These are phyloP conservation scores for Zele albiditarsus DNA, from an alignment of 2,888 invertebrate genomes.

Conservation along the genomic window DNA sequence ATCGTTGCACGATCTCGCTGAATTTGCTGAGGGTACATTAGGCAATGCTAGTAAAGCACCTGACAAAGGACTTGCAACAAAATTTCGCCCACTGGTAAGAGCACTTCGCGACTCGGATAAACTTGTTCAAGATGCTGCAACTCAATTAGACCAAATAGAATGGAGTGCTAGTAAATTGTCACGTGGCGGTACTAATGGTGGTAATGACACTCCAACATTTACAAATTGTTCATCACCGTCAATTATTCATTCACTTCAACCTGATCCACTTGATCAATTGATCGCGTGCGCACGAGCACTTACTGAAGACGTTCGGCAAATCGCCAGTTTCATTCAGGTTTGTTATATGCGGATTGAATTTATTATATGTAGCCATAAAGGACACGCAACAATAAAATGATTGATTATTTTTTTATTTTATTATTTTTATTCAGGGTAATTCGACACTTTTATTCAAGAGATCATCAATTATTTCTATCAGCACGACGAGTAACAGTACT, in stretches of 20 bases:
- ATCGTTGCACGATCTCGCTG: slow-evolving; percentile 88
- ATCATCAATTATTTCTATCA: slow-evolving; percentile 68
- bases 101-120: slow-evolving; percentile 87
- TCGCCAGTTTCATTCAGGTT: slow-evolving; percentile 88
- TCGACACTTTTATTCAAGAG: slow-evolving; percentile 85
- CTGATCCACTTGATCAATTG: slow-evolving; percentile 91
- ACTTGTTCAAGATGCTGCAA: slow-evolving; percentile 85
- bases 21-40: slow-evolving; percentile 90
- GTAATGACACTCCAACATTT: slow-evolving; percentile 70
- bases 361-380: neutral
- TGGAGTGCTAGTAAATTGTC: slow-evolving; percentile 84
- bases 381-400: neutral
- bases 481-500: slow-evolving; percentile 75
- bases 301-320: slow-evolving; percentile 90
- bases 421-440: slow-evolving; percentile 77
- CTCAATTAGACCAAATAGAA: slow-evolving; percentile 82
- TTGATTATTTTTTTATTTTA: slow-evolving; percentile 27
- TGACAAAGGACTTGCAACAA: slow-evolving; percentile 84
- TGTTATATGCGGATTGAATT: slow-evolving; percentile 40
- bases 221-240: slow-evolving; percentile 74
- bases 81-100: slow-evolving; percentile 85
- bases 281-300: slow-evolving; percentile 90
- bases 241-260: slow-evolving; percentile 67
- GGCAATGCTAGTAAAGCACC: slow-evolving; percentile 89
- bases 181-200: slow-evolving; percentile 73